phyloP scores from a whole-genome alignment of 2,888 invertebrate genomes.

The Meiosimyza platycephala region DNA sequence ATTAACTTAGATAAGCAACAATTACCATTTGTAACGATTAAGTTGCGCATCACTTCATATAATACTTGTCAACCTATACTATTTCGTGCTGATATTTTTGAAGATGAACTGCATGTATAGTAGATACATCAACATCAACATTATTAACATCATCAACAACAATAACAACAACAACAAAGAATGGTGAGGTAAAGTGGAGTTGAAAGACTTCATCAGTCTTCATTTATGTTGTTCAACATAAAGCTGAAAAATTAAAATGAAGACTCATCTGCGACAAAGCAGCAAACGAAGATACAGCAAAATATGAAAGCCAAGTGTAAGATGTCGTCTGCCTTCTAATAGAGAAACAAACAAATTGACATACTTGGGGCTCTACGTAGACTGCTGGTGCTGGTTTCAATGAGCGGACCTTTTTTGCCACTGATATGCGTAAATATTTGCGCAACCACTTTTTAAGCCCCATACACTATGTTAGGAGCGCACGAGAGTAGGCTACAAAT shows the following conservation, averaged over 20 bases:
- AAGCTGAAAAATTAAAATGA: slow-evolving; percentile 6
- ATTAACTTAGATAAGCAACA: no score
- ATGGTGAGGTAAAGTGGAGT: background rate
- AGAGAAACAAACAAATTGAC: slow-evolving; percentile 28
- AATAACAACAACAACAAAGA: no score
- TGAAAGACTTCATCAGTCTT: slow-evolving; percentile 6
- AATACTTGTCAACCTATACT: no score
- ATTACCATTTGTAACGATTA: no score
- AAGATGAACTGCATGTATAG: no score
- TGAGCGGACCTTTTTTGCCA: slow-evolving; percentile 8
- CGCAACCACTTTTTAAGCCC: slow-evolving; percentile 14
- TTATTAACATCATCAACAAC: no score
- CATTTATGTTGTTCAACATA: slow-evolving; percentile 18
- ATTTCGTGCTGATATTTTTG: no score
- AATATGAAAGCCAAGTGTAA: slow-evolving; percentile 5
- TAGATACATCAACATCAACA: no score
- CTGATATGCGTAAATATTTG: slow-evolving; percentile 33
- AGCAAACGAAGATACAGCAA: background rate
- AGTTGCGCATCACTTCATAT: no score
- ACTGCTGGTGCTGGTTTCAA: background rate
- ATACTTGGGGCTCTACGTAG: slow-evolving; percentile 14
- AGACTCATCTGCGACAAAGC: background rate
- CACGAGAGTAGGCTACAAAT: background rate
- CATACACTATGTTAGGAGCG: slow-evolving; percentile 16
- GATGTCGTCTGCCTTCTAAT: slow-evolving; percentile 7